Base-by-base conservation (phyloP, 2,888 invertebrate genomes). In the Calliphora vomitoria region DNA sequence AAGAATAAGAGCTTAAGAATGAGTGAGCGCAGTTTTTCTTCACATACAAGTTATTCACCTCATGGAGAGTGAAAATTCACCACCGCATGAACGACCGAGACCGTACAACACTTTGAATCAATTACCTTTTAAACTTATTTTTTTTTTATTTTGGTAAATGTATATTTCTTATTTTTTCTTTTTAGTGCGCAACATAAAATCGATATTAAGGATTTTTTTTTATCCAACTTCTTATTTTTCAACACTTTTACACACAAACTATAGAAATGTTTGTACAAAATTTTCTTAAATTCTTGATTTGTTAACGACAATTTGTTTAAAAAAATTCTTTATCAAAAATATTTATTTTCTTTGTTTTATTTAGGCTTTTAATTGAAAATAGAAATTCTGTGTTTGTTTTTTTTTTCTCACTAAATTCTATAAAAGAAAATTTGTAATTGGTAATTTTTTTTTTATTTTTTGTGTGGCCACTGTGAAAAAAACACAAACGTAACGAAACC, bases 141-240 rank as follows among this genome's bases (percentile, higher is more conserved):
- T 60, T 60, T 25, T 31, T 80, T 25, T 44, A 71, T 25, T 53
- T 15, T 35, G 15, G 25, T 41, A 64, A 64, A 20, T 50, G 13
- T 25, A 50, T 50, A 25, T 75, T 80, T 75, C 62, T 69, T 80
- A 62, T 53, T 44, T 50, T 69, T 74, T 74, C 44, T 58, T 80
- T 80, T 76, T 69, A 84, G 81, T 85, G 86, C 86, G 88, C 88
- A 86, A 86, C 86, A 88, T 88, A 86, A 88, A 88, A 88, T 88
- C 88, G 75, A 88, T 88, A 82, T 75, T 79, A 79, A 79, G 90
- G 88, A 91, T 87, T 88, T 88, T 89, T 89, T 89, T 82, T 88
- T 85, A 35, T 6, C 4, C 25, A 25, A 35, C 35, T 35, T 88
- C 85, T 83, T 90, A 87, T 89, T 89, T 86, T 88, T 90, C 87